phyloP scores from a whole-genome alignment of 2,888 invertebrate species.

The Caenorhabditis japonica region DNA sequence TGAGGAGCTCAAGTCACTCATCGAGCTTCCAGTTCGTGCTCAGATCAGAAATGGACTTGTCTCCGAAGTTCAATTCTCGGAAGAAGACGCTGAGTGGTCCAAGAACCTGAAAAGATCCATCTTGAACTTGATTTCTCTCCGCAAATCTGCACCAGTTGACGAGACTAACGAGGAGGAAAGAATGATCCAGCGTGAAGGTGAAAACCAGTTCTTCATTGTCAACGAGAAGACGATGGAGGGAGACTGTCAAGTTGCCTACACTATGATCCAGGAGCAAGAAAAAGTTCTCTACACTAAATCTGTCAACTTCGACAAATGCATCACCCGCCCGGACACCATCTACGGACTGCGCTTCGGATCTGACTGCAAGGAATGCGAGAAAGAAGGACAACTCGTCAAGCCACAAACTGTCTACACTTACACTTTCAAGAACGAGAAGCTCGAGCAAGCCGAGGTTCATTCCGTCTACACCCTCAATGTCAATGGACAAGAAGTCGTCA shows the following conservation, averaged over 20 bases:
- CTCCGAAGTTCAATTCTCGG: conserved; percentile 64
- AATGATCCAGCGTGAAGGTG: conserved; percentile 10
- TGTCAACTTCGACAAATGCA: conserved; percentile 78
- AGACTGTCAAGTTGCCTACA: conserved; percentile 67
- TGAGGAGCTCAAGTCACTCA: conserved; percentile 43
- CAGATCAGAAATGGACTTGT: conserved; percentile 53
- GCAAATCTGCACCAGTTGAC: conserved; percentile 41
- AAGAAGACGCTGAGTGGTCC: conserved; percentile 68
- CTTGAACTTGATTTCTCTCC: conserved; percentile 70
- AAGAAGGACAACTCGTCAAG: conserved; percentile 37
- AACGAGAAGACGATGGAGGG: conserved; percentile 70
- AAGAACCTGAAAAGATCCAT: conserved; percentile 73
- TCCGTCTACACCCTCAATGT: conserved; percentile 53
- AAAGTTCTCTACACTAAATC: conserved; percentile 62
- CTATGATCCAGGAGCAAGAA: conserved; percentile 45
- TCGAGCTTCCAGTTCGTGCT: conserved; percentile 60
- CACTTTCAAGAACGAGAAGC: conserved; percentile 45
- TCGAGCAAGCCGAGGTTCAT: conserved; percentile 45
- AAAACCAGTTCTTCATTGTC: conserved; percentile 40
- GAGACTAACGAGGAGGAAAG: conserved; percentile 25
- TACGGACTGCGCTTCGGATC: conserved; percentile 57
- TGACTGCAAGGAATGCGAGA: conserved; percentile 54
- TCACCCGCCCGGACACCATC: conserved; percentile 67
- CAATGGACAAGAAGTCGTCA: conserved; percentile 49
- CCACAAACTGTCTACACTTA: conserved; percentile 58